phyloP scores from a whole-genome alignment of 2,888 invertebrate genomes.

The Melieria picta region DNA sequence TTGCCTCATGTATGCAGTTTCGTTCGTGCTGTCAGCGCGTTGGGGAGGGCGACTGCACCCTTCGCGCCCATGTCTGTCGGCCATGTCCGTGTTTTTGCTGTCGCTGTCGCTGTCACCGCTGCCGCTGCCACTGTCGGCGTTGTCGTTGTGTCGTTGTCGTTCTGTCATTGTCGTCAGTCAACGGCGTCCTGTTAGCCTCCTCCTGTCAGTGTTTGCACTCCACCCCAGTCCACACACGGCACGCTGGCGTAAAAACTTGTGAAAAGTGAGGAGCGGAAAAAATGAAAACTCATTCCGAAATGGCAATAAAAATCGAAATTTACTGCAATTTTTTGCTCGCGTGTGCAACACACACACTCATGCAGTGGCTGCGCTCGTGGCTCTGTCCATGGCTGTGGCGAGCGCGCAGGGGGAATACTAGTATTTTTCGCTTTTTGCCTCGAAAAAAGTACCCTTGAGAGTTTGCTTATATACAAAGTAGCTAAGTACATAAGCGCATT shows the following conservation, averaged over 20 bases:
- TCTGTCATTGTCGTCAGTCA: no score
- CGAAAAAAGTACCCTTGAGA: constrained; percentile 4
- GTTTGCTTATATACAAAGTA: constrained; percentile 18
- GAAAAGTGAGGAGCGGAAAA: constrained; percentile 23
- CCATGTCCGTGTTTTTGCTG: constrained; percentile 28
- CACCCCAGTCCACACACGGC: constrained; percentile 11
- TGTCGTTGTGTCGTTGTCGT: no score
- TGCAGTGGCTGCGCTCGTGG: constrained; percentile 5
- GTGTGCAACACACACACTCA: not conserved
- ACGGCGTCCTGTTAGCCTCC: no score
- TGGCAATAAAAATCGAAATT: constrained; percentile 39
- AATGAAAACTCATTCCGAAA: constrained; percentile 27
- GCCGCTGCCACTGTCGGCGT: constrained; percentile 28
- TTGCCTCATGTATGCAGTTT: not conserved
- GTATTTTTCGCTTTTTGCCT: constrained; percentile 13
- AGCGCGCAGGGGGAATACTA: constrained; percentile 7
- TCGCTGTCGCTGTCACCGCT: constrained; percentile 51
- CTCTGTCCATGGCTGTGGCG: constrained; percentile 6
- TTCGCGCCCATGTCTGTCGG: no score
- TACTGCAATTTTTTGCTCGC: constrained; percentile 35
- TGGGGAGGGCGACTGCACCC: no score
- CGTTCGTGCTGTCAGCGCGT: not conserved
- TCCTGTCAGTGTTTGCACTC: not conserved
- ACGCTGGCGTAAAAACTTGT: constrained; percentile 9
- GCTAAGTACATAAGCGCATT: constrained; percentile 39